Evolutionary conservation across 1,140 invertebrate genomes (phyloP).

Genomic region (Pantala flavescens): DNA sequence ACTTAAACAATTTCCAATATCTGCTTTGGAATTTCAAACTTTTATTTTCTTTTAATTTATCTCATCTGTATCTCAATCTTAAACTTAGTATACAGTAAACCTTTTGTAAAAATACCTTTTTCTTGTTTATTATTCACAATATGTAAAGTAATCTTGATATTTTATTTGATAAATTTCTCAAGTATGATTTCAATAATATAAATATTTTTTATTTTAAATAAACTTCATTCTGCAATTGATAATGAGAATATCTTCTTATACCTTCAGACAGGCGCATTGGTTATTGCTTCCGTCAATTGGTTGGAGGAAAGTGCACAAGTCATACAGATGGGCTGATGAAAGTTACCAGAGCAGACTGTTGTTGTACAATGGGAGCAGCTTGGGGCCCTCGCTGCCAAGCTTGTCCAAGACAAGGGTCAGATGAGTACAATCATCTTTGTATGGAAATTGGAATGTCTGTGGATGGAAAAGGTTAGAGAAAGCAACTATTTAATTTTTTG

Average conservation of each 20-base stretch:
- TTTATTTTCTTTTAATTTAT: no score
- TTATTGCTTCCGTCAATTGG: constrained; percentile 63
- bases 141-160: background rate
- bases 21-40: no score
- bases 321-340: constrained; percentile 41
- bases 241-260: background rate
- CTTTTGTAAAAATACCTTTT: no score
- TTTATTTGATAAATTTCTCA: background rate
- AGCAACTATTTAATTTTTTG: constrained; percentile 11
- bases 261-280: constrained; percentile 60
- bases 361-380: constrained; percentile 77
- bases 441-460: constrained; percentile 57
- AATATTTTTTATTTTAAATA: background rate
- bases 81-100: no score
- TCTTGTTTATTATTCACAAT: no score
- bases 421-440: constrained; percentile 64
- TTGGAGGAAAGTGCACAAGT: constrained; percentile 52
- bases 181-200: background rate
- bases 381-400: constrained; percentile 76
- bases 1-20: no score
- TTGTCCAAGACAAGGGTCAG: constrained; percentile 59
- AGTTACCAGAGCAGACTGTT: constrained; percentile 67
- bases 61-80: no score
- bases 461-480: constrained; percentile 51
- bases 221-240: no score